phyloP scores from a whole-genome alignment of 2,113 vertebrate genomes.

The Nothobranchius kuhntae region DNA sequence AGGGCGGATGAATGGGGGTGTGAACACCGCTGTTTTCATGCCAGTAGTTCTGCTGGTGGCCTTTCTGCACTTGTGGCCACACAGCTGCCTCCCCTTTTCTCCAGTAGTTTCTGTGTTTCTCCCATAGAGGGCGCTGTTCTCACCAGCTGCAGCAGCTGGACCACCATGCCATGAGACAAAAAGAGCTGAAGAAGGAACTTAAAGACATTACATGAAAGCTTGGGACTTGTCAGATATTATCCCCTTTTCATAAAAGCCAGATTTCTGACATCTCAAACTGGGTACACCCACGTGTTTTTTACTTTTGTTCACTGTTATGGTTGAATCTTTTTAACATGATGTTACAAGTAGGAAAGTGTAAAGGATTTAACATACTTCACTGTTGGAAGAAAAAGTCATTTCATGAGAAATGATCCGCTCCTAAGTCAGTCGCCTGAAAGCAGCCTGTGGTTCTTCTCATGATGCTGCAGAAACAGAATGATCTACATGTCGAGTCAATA shows the following conservation, averaged over 20 bases:
- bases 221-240: neutral
- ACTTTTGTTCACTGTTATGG: too few species aligned
- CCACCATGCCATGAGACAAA: neutral
- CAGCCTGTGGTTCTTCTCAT: neutral
- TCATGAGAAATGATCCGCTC: neutral
- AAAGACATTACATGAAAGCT: neutral
- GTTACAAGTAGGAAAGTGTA: too few species aligned
- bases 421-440: neutral
- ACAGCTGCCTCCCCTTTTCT: slow-evolving; percentile 49
- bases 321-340: too few species aligned
- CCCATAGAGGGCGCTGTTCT: slow-evolving; percentile 69
- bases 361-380: too few species aligned
- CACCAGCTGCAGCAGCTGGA: slow-evolving; percentile 27
- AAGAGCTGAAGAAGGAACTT: slow-evolving; percentile 9
- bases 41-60: slow-evolving; percentile 26
- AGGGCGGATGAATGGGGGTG: slow-evolving; percentile 19
- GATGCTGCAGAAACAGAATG: slow-evolving; percentile 22
- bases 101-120: slow-evolving; percentile 20
- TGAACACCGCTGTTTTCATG: slow-evolving; percentile 38
- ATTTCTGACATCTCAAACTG: too few species aligned
- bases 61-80: slow-evolving; percentile 49
- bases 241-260: too few species aligned
- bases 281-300: too few species aligned
- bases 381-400: too few species aligned
- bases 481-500: slow-evolving; percentile 38